phyloP scores from a whole-genome alignment of 2,113 vertebrate genomes.

The Verasper variegatus region DNA sequence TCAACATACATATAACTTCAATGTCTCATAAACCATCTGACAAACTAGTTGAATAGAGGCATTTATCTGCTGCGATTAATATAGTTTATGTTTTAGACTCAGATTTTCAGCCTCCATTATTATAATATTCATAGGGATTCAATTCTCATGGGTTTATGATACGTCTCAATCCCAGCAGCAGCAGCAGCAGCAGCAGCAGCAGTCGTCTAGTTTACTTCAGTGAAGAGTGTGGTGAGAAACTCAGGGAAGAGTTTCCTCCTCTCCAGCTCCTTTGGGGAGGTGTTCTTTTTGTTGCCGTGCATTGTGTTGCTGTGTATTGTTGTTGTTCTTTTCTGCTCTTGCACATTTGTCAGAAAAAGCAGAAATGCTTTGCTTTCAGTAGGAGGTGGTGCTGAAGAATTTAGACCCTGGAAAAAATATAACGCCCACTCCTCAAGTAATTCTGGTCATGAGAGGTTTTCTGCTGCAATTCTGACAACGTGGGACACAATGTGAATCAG shows the following conservation, averaged over 20 bases:
- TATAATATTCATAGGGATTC: background rate
- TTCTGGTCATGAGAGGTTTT: background rate
- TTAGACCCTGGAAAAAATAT: slow-evolving; percentile 3
- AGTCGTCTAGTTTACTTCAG: slow-evolving; percentile 11
- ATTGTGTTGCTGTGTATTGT: slow-evolving; percentile 35
- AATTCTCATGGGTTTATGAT: background rate
- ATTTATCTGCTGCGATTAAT: background rate
- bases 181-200: background rate
- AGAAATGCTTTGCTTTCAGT: slow-evolving; percentile 52
- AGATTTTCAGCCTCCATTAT: background rate
- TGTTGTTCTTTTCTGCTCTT: background rate
- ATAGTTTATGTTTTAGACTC: background rate
- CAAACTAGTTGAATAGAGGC: no score
- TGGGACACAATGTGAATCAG: background rate
- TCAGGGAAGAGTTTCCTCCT: slow-evolving; percentile 24
- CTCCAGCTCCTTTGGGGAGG: slow-evolving; percentile 18
- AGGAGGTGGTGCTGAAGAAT: slow-evolving; percentile 29
- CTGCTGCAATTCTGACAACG: background rate
- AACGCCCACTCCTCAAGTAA: slow-evolving; percentile 9
- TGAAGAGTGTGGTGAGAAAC: slow-evolving; percentile 14
- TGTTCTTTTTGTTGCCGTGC: slow-evolving; percentile 28
- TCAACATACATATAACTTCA: no score
- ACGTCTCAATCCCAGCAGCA: background rate
- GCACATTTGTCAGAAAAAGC: slow-evolving; percentile 55
- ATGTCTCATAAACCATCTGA: no score